Evolutionary conservation across 1,140 invertebrate genomes (phyloP), one percentile per base, ranked within the genome.

Genomic region (Brachionus paranguensis): DNA sequence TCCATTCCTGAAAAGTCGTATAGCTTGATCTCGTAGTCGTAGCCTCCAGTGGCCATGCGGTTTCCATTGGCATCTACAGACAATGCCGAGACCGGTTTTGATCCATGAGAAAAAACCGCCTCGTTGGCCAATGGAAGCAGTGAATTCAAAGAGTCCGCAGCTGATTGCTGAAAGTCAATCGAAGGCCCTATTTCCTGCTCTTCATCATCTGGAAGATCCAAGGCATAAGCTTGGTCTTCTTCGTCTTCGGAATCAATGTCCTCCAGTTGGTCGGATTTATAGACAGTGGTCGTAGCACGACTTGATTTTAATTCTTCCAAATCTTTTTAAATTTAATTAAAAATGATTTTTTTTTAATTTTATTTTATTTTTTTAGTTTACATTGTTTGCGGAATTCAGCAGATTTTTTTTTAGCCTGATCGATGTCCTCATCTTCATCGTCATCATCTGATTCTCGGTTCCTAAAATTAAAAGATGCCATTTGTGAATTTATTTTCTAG

Each of bases 1-100:
- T 99, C 96, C 96, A 99, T 98, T 8, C 96, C 96, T 83, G 95
- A 94, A 91, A 99, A 99, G 90, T 99, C 97, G 95, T 95, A 99
- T 85, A 99, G 94, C 84, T 93, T 94, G 0, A 99, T 93, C 86
- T 98, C 95, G 90, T 98, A 99, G 87, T 99, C 96, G 29, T 95
- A 92, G 6, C 91, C 89, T 10, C 97, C 96, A n/a, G 94, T 94
- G 0, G 95, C 95, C 12, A 99, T 89, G 33, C 97, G 91, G 17
- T 95, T 94, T 17, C 97, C 97, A 33, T 95, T 94, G 0, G 95
- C 94, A 91, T 99, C 97, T 1, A 95, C 92, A 11, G 93, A 93
- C 3, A 99, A 88, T 0, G 95, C 95, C 1, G 95, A 93, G 0
- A 92, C 87, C 86, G 83, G n/a, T 60, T 84, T 84, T 41, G 41